Evolutionary conservation across 1,140 invertebrate species (phyloP).

Genomic region (Orussus abietinus): DNA sequence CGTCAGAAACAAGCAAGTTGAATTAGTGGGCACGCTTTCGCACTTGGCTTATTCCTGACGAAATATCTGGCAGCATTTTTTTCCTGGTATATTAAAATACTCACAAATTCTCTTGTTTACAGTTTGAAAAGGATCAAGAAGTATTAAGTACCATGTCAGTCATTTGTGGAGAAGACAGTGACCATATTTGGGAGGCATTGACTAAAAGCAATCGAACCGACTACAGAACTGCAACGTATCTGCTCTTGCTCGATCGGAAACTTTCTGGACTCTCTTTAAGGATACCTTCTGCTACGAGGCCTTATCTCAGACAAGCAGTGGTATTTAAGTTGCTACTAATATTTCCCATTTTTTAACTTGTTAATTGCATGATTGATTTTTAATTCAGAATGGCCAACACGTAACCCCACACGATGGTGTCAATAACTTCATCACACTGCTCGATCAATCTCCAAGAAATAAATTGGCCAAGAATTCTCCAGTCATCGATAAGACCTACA

Average conservation of each 20-base stretch:
- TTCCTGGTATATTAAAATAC: no score
- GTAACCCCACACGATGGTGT: conserved; percentile 5
- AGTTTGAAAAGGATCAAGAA: conserved; percentile 61
- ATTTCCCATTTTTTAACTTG: conserved; percentile 14
- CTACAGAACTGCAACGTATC: conserved; percentile 76
- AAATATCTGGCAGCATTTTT: no score
- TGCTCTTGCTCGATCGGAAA: conserved; percentile 67
- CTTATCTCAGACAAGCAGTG: conserved; percentile 29
- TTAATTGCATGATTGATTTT: conserved; percentile 11
- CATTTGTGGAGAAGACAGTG: conserved; percentile 38
- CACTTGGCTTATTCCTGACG: no score
- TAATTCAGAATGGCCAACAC: conserved; percentile 1
- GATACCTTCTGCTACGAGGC: conserved; percentile 34
- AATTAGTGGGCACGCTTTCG: no score
- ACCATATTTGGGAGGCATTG: conserved; percentile 52
- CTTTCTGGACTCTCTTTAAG: conserved; percentile 55
- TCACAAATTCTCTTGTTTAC: no score
- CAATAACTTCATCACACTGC: conserved; percentile 36
- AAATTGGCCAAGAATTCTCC: conserved; percentile 21
- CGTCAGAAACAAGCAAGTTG: no score
- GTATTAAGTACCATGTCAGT: conserved; percentile 64
- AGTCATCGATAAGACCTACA: conserved; percentile 12
- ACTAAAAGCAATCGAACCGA: conserved; percentile 65
- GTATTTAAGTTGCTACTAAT: conserved; percentile 14
- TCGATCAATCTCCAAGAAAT: conserved; percentile 38